These are phyloP conservation scores for Gopherus flavomarginatus DNA, from an alignment of 2,113 vertebrate genomes.

Conservation along the genomic window DNA sequence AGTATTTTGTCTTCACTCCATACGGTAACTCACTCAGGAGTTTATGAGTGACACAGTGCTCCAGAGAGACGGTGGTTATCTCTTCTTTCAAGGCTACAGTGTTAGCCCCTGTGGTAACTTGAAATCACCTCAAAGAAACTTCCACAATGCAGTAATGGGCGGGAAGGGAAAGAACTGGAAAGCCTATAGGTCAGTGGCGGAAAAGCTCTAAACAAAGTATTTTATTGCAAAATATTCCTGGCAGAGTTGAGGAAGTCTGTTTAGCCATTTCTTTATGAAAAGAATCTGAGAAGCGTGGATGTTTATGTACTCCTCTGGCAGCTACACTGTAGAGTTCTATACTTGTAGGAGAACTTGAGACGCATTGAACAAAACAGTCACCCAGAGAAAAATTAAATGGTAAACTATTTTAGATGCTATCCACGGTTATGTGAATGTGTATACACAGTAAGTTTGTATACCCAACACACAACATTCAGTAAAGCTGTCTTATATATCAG, in stretches of 20 bases:
- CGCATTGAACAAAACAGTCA: background rate
- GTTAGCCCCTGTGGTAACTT: slow-evolving; percentile 18
- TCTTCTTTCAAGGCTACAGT: slow-evolving; percentile 2
- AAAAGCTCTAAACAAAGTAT: background rate
- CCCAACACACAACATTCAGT: background rate
- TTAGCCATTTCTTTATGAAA: background rate
- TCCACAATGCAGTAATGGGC: background rate
- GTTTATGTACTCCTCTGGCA: background rate
- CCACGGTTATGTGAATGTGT: background rate
- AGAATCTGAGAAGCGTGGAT: background rate
- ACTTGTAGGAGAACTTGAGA: background rate
- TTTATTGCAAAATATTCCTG: background rate
- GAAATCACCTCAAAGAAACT: slow-evolving; percentile 37
- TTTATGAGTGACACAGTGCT: slow-evolving; percentile 2
- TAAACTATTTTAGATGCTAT: background rate
- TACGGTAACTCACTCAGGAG: background rate
- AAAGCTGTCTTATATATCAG: background rate
- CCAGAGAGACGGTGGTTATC: background rate
- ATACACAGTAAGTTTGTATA: background rate
- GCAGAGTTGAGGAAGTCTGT: slow-evolving; percentile 10
- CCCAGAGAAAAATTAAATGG: background rate
- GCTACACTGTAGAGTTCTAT: background rate
- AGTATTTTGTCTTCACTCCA: background rate
- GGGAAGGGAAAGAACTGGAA: slow-evolving; percentile 27
- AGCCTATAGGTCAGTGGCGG: background rate